phyloP scores from a whole-genome alignment of 1,140 invertebrate genomes.

The Acromyrmex echinatior region DNA sequence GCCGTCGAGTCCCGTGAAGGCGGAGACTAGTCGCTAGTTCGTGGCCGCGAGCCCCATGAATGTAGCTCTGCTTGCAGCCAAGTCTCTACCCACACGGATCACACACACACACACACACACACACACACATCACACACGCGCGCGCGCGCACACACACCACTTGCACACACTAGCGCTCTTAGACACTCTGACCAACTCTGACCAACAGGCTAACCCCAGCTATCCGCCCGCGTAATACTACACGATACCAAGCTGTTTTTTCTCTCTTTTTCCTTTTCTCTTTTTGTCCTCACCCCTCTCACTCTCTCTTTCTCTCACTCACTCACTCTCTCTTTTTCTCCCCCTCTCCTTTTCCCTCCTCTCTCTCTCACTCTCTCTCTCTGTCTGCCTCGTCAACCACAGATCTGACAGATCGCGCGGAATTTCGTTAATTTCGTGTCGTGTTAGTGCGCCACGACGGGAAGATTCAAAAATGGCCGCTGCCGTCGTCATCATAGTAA shows the following conservation, averaged over 20 bases:
- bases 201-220: not conserved
- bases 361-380: too few relatives aligned
- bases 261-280: not conserved
- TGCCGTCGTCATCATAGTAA: slow-evolving; percentile 16
- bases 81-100: slow-evolving; percentile 32
- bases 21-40: slow-evolving; percentile 34
- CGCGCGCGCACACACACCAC: not conserved
- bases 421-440: slow-evolving; percentile 22
- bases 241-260: slow-evolving; percentile 1
- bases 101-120: not conserved
- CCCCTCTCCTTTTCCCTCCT: not conserved
- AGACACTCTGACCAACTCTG: too few relatives aligned
- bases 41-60: slow-evolving; percentile 20
- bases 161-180: slow-evolving; percentile 20
- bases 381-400: slow-evolving; percentile 36
- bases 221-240: slow-evolving; percentile 20
- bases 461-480: slow-evolving; percentile 46
- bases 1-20: slow-evolving; percentile 26
- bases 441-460: too few relatives aligned
- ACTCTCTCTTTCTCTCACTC: not conserved
- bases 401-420: not conserved
- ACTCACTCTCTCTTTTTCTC: not conserved
- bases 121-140: not conserved
- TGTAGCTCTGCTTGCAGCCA: slow-evolving; percentile 6
- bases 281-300: not conserved